These are phyloP conservation scores for Agrenia bidenticulata DNA, from an alignment of 2,888 invertebrate genomes.

Conservation along the genomic window DNA sequence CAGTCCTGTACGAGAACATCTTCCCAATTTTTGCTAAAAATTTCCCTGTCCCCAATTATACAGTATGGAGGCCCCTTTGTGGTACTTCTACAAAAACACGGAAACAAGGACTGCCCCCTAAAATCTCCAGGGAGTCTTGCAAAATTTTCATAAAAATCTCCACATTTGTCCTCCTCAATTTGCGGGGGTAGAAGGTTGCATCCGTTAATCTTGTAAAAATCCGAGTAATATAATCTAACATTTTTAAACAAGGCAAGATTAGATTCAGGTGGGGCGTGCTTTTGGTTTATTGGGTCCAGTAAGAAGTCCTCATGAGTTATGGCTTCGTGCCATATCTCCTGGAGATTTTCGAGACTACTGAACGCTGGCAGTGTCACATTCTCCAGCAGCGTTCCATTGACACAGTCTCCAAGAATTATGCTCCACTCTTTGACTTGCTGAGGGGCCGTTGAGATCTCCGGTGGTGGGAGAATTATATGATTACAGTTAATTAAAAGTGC, in stretches of 20 bases:
- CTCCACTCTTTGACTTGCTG: too few relatives aligned
- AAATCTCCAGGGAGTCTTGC: neutral
- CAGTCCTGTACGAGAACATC: too few relatives aligned
- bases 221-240: conserved; percentile 5
- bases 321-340: conserved; percentile 8
- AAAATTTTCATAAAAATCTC: conserved; percentile 2
- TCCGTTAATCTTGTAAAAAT: neutral
- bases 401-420: conserved; percentile 6
- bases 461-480: too few relatives aligned
- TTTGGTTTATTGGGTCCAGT: conserved; percentile 15
- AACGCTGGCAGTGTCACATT: conserved; percentile 3
- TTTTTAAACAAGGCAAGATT: conserved; percentile 4
- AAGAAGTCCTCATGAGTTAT: conserved; percentile 2
- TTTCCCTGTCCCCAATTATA: too few relatives aligned
- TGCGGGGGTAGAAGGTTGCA: neutral
- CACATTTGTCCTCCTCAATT: neutral
- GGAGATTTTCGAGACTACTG: neutral
- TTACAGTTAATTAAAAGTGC: too few relatives aligned
- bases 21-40: too few relatives aligned
- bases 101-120: conserved; percentile 15
- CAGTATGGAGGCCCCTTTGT: too few relatives aligned
- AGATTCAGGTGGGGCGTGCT: conserved; percentile 7
- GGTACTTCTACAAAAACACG: conserved; percentile 13
- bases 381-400: conserved; percentile 17
- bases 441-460: too few relatives aligned